Evolutionary conservation across 2,797 vertebrate genomes (phyloP), one percentile per base, ranked within the genome.

Genomic region (Decapterus maruadsi): DNA sequence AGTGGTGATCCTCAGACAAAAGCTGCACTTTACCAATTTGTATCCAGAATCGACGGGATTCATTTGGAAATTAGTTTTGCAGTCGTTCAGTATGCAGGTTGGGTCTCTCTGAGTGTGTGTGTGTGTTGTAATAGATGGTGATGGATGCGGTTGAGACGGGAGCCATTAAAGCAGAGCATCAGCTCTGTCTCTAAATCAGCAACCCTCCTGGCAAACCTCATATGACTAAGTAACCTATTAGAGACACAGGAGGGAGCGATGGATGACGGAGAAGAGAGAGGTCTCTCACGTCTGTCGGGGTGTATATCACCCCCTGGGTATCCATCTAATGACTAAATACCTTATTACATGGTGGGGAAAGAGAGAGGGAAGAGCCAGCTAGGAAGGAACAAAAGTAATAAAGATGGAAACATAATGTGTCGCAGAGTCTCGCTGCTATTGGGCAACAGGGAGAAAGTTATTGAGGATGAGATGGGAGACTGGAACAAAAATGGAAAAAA

Each of bases 311-410:
- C 77, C 77, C 50, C 55, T 1, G 75, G 83, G 87, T 81, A 68
- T 79, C 67, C 38, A 76, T 80, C 59, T 85, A 85, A 87, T 87
- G 87, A 84, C 84, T 83, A 83, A 85, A 86, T 77, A 74, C 74
- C 68, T 83, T 86, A 78, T 87, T 87, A 83, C 62, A 51, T 53
- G 53, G 55, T 40, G 75, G 46, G 34, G 63, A 64, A 36, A 7
- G 66, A 68, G 68, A 66, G 59, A 76, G 34, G 26, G n/a, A 38
- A 58, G 75, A 62, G 51, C 40, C 0, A 2, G 56, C 6, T 2
- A 36, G 48, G 64, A 62, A 64, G 72, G 66, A 75, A 67, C 54
- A 72, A 26, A 77, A 68, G 80, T 59, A 81, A 90, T 90, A 81
- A 78, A 84, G 72, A 82, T 50, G 59, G 66, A 80, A 79, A 69